Evolutionary conservation across 2,888 invertebrate genomes (phyloP).

Genomic region (Phragmatobia fuliginosa): DNA sequence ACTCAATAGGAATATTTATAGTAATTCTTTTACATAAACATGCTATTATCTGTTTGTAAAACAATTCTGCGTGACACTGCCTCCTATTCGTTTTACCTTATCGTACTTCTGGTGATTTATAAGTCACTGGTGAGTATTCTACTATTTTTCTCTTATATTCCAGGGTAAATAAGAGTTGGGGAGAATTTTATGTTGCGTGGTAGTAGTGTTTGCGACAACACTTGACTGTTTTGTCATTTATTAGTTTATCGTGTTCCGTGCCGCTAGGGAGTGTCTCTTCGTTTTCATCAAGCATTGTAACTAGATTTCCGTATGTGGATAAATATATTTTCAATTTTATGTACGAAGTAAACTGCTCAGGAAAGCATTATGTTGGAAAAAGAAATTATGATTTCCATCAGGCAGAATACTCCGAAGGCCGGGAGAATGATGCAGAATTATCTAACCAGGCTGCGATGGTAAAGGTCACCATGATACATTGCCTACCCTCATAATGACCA

Average conservation of each 20-base stretch:
- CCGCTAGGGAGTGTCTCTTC: conserved; percentile 1
- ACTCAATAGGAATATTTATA: conserved; percentile 27
- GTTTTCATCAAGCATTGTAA: conserved; percentile 8
- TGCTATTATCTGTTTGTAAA: conserved; percentile 42
- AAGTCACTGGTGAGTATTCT: conserved; percentile 28
- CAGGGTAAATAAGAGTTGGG: conserved; percentile 16
- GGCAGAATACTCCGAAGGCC: too few species aligned
- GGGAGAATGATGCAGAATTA: too few species aligned
- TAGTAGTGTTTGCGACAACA: conserved; percentile 3
- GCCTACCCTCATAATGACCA: too few species aligned
- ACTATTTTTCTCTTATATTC: conserved; percentile 24
- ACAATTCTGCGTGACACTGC: conserved; percentile 43
- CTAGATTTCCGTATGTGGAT: not conserved
- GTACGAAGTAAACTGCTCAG: too few species aligned
- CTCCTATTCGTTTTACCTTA: conserved; percentile 47
- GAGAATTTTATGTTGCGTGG: conserved; percentile 13
- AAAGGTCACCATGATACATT: too few species aligned
- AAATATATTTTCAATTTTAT: not conserved
- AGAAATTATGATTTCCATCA: too few species aligned
- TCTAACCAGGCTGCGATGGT: too few species aligned
- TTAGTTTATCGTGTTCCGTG: conserved; percentile 15
- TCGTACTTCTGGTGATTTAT: conserved; percentile 47
- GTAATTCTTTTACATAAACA: conserved; percentile 44
- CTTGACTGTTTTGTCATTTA: conserved; percentile 20
- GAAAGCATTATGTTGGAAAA: too few species aligned